Evolutionary conservation across 1,140 invertebrate species (phyloP).

Genomic region (Vanessa tameamea): DNA sequence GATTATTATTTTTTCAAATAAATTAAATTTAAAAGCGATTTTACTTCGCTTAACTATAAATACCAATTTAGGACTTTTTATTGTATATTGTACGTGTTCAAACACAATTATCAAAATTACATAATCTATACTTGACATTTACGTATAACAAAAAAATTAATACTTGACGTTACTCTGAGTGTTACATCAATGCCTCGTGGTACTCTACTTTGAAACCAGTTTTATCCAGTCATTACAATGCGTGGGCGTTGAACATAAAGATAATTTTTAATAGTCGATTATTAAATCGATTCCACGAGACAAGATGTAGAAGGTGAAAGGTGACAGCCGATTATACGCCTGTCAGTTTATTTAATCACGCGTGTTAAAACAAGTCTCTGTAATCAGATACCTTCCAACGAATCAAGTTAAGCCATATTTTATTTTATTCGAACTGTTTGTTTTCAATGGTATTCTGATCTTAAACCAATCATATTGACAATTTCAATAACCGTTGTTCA

Average conservation of each 20-base stretch:
- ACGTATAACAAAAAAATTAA: background rate
- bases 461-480: no score
- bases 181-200: slow-evolving; percentile 1
- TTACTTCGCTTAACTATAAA: no score
- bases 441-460: background rate
- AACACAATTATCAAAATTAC: background rate
- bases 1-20: no score
- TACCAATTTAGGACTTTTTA: no score
- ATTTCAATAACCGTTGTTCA: no score
- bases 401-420: background rate
- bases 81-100: no score
- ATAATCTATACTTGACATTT: background rate
- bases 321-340: slow-evolving; percentile 17
- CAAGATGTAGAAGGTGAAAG: slow-evolving; percentile 4
- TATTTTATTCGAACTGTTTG: background rate
- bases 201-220: background rate
- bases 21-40: no score
- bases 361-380: slow-evolving; percentile 9
- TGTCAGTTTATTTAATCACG: slow-evolving; percentile 19
- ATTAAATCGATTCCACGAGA: slow-evolving; percentile 5
- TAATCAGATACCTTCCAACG: slow-evolving; percentile 2
- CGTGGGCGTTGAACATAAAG: background rate
- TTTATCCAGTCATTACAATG: background rate
- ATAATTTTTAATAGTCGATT: slow-evolving; percentile 6
- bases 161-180: background rate